Conservation (phyloP, 2,888 invertebrate genomes). For the Adela reaumurella region DNA sequence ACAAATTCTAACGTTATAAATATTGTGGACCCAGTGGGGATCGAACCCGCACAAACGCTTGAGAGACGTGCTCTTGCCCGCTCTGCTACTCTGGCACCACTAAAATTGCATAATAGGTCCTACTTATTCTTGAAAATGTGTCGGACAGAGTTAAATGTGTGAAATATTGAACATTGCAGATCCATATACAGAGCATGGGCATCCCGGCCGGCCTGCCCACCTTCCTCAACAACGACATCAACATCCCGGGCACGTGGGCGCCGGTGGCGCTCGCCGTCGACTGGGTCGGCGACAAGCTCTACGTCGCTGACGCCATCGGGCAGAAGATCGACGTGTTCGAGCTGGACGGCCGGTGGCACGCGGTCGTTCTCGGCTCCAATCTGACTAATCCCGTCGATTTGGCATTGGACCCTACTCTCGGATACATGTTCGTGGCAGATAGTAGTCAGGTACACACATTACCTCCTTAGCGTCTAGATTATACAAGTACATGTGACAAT, state of each 20-base stretch:
- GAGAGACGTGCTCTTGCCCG: too few species aligned
- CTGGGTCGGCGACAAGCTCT: slow-evolving; percentile 95
- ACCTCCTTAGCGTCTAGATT: background rate
- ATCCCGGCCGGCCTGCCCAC: slow-evolving; percentile 34
- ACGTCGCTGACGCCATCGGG: slow-evolving; percentile 89
- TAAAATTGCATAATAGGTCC: too few species aligned
- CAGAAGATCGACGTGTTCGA: slow-evolving; percentile 95
- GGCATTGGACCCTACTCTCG: slow-evolving; percentile 87
- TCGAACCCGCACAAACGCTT: too few species aligned
- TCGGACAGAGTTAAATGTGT: too few species aligned
- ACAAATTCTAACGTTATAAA: too few species aligned
- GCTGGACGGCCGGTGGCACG: slow-evolving; percentile 80
- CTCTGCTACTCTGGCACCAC: too few species aligned
- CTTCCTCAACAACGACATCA: slow-evolving; percentile 61
- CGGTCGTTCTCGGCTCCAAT: slow-evolving; percentile 87
- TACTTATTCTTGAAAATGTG: too few species aligned
- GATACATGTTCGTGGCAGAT: slow-evolving; percentile 84
- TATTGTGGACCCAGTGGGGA: too few species aligned
- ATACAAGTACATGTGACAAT: background rate
- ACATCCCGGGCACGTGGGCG: slow-evolving; percentile 81
- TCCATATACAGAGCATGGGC: slow-evolving; percentile 58
- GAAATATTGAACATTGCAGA: too few species aligned
- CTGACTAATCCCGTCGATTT: slow-evolving; percentile 88
- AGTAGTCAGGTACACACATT: slow-evolving; percentile 62
- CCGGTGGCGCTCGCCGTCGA: slow-evolving; percentile 92